Base-by-base conservation (phyloP, 2,113 vertebrate genomes). In the Lepisosteus oculatus region DNA sequence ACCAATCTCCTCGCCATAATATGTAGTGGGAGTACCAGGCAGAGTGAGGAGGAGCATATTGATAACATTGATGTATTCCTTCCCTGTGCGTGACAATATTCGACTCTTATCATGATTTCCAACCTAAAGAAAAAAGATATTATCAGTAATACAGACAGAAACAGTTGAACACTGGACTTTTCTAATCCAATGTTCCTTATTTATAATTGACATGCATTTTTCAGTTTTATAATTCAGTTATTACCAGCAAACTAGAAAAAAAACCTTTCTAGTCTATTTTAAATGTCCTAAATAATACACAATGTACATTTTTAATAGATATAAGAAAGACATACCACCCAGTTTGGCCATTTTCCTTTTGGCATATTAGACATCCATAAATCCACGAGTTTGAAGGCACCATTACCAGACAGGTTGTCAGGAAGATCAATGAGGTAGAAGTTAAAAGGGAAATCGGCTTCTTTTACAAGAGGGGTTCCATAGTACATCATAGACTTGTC, bases 1-100 rank as follows among this genome's bases (percentile, higher is more conserved):
- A 82, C 97, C 97, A 61, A 99, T 94, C 89, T 99, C 97, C 85
- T 99, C 97, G 2, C 97, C 97, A 0, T 99, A 98, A 78, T 99
- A 99, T 59, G 95, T 98, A 69, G 92, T 89, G 8, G 96, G 90
- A 7, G 97, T 99, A 65, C 97, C 97, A 6, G 95, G 97, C 14
- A 99, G 94, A 0, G 95, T 98, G 80, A 99, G 87, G 77, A 99
- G 81, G 59, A 99, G 89, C 97, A 98, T 96, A 78, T 98, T 97
- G 79, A 98, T 90, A 61, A 89, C 81, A 5, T 89, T 90, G 43
- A 84, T 15, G 0, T 95, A 98, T 1, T 84, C 73, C 3, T 57
- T 82, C 64, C 96, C 95, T 61, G 91, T 62, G n/a, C 92, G 93
- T 75, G 96, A 95, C 15, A 90, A 86, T 77, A 97, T 86, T 14